Conservation (phyloP, 2,113 vertebrate species). For the Paramormyrops kingsleyae region DNA sequence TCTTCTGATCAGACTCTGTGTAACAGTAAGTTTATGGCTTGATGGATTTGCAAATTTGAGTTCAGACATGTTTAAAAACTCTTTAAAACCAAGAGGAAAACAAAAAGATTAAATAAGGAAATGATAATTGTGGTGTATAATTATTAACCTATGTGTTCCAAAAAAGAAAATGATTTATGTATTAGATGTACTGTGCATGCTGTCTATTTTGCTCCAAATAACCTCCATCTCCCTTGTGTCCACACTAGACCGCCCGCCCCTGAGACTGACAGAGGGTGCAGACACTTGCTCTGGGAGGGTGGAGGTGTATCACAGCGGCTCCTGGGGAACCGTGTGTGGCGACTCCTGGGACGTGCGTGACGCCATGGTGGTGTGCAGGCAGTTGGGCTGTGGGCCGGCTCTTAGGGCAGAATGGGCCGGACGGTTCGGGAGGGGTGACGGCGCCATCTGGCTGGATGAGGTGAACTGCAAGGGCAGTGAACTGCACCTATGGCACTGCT, state of each 20-base stretch:
- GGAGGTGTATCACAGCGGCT: not conserved
- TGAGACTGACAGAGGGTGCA: not conserved
- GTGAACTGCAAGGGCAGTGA: too few species aligned
- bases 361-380: too few species aligned
- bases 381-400: too few species aligned
- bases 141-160: not conserved
- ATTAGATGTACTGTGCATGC: too few species aligned
- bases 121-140: not conserved
- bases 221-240: too few species aligned
- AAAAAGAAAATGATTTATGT: too few species aligned
- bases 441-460: too few species aligned
- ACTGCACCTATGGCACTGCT: too few species aligned
- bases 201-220: not conserved
- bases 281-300: not conserved
- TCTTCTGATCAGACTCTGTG: not conserved
- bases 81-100: not conserved
- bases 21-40: not conserved
- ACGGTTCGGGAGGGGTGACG: too few species aligned
- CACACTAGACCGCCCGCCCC: not conserved
- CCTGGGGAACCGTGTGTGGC: not conserved
- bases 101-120: not conserved
- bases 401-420: too few species aligned
- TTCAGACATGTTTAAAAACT: not conserved
- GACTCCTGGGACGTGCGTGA: not conserved
- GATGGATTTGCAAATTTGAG: not conserved